Base-by-base conservation (phyloP, 2,113 vertebrate genomes). In the Heterochromis multidens region DNA sequence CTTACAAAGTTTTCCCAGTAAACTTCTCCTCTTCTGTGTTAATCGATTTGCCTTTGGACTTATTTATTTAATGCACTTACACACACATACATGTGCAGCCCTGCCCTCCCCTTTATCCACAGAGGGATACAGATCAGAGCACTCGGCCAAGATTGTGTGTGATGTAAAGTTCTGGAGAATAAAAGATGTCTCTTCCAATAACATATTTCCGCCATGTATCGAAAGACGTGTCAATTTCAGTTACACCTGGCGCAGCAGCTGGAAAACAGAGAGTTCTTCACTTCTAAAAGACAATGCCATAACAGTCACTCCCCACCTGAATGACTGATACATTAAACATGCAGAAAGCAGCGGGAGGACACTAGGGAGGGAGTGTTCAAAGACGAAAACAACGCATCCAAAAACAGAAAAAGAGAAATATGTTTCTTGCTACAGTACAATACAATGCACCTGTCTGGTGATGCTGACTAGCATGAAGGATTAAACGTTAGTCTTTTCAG, bases 281-380 rank as follows among this genome's bases (percentile, higher is more conserved):
- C 91, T 92, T 87, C 82, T 91, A 89, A 95, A 93, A 95, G 79
- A 92, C 92, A 94, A 86, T 84, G 93, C 94, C 91, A 94, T 94
- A 90, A 86, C 90, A 94, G 94, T 93, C 92, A 91, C 94, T 94
- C 91, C 93, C 93, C 89, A 95, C 95, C 95, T 94, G 93, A 95
- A 94, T 94, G 94, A 95, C 92, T 94, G 93, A 95, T 93, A 92
- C 93, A 95, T 96, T 95, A 96, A 96, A 95, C 95, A 95, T 93
- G 90, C 90, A 83, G 87, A 91, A 95, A 94, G 82, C 94, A 95
- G 95, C 92, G 60, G 93, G 93, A 90, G 87, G 90, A 92, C 90
- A 88, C 92, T 19, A 59, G 91, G 89, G 91, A 94, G 67, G 76
- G 89, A 86, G 60, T 3, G 78, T 95, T 95, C 94, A 96, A 95